Evolutionary conservation across 2,113 vertebrate species (phyloP), one percentile per base, ranked within the genome.

Genomic region (Meriones unguiculatus): DNA sequence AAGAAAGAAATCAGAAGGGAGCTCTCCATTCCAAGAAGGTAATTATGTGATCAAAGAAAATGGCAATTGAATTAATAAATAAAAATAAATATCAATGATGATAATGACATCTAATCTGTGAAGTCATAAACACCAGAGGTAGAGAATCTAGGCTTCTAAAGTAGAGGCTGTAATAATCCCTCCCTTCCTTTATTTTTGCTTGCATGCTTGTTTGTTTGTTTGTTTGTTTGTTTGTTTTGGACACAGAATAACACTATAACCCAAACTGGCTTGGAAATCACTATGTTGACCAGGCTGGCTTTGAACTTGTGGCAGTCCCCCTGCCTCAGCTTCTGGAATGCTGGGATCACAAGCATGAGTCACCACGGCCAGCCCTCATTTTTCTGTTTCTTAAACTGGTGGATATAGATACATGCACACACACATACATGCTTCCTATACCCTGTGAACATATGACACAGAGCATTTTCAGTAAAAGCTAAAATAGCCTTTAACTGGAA

Each of bases 391-490:
- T 91, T 64, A 82, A 75, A 78, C 62, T n/a, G 41, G 13, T 75
- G 46, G 46, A 28, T 78, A 10, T 3, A 8, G 32, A 11, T 14
- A 2, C 50, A 8, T 65, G 14, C 17, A 5, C 7, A 22, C 28
- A 4, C 50, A 65, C 65, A 15, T 54, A 7, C 59, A 9, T 59
- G 54, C 11, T n/a, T 59, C 24, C 32, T 85, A 85, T 32, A 32
- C 59, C n/a, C 17, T 25, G 50, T 67, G 28, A 86, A 52, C 69
- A 67, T 50, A 32, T 86, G 10, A 18, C n/a, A 64, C 25, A 69
- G 64, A 50, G 5, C 72, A 75, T 75, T 92, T 92, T 95, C 80
- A 88, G 28, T 46, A 91, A 73, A 94, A 82, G 76, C 46, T 92
- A 77, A 89, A 94, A 89, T 52, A 86, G 17, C 12, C 46, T 72